A percentile compares a stretch with the other conserved stretches of the same genome.
Conservation (phyloP, 2,113 vertebrate genomes). For the Clarias batrachus region DNA sequence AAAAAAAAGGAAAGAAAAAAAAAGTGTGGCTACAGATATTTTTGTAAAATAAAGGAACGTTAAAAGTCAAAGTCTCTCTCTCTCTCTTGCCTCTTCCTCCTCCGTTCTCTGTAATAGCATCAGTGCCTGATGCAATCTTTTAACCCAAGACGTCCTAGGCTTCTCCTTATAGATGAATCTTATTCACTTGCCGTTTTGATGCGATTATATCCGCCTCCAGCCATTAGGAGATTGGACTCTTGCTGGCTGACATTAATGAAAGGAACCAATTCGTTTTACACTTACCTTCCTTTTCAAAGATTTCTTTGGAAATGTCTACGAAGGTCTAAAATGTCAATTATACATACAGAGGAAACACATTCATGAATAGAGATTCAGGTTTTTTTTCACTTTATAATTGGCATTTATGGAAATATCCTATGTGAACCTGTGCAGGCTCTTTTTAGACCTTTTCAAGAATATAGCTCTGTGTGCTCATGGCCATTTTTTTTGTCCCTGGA, state of each 20-base stretch:
- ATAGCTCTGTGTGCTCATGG: neutral
- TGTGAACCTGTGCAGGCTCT: neutral
- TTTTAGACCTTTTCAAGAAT: neutral
- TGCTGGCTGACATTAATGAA: conserved; percentile 64
- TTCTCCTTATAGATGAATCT: conserved; percentile 69
- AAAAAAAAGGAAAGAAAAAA: too few species aligned
- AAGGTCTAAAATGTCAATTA: conserved; percentile 8
- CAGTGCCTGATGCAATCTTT: conserved; percentile 70
- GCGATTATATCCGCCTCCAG: conserved; percentile 69
- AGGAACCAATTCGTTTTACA: conserved; percentile 44
- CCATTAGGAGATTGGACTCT: conserved; percentile 73
- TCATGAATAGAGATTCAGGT: neutral
- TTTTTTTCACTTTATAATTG: neutral
- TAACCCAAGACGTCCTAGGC: conserved; percentile 62
- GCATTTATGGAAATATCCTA: neutral
- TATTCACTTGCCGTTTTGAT: conserved; percentile 69
- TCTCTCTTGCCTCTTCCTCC: conserved; percentile 31
- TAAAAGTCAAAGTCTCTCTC: too few species aligned
- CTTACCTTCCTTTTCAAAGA: neutral
- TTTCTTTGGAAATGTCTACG: conserved; percentile 34
- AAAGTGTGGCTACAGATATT: too few species aligned
- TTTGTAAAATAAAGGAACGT: too few species aligned
- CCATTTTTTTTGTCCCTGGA: conserved; percentile 8
- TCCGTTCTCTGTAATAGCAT: conserved; percentile 66
- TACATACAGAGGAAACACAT: neutral